Evolutionary conservation across 2,113 vertebrate species (phyloP), one percentile per base, ranked within the genome.

Genomic region (Phyllopteryx taeniolatus): DNA sequence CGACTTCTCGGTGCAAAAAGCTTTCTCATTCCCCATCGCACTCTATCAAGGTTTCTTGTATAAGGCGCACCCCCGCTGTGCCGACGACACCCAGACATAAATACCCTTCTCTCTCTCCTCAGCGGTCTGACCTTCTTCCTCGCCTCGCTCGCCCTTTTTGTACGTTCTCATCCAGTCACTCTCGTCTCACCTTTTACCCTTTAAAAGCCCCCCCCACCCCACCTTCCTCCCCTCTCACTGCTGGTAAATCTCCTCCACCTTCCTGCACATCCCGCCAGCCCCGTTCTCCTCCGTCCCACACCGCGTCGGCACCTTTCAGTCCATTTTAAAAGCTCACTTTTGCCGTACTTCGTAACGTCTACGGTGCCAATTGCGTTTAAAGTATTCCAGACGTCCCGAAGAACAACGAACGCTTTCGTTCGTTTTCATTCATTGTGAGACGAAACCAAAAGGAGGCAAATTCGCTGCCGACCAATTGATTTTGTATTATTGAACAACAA

Each of bases 31-130:
- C 62, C 70, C 49, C 44, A 8, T 13, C 11, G 13, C 80, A 43
- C 67, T 84, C 77, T 68, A 68, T 80, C 86, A 75, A 68, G 68
- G 75, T 78, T 85, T 82, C 77, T 85, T 86, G 87, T 81, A 83
- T 79, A 53, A 74, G 76, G 74, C 73, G 31, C 20, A 8, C 61
- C 66, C 91, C 88, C 53, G 64, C 89, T 82, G 85, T 17, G 87
- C 77, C 56, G 56, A 73, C 56, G 74, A 87, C 88, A 85, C 86
- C 64, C 74, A 82, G 80, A 87, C 87, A 86, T 86, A 89, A 91
- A 90, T 79, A 86, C 77, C 78, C 74, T 51, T 15, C 76, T 75
- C 71, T 69, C 81, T 84, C 75, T 83, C 79, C 84, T 79, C 82
- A 69, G 65, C 80, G 10, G 77, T 78, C 78, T 90, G 87, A 91